phyloP scores from a whole-genome alignment of 2,113 vertebrate species.

The Mastomys coucha region DNA sequence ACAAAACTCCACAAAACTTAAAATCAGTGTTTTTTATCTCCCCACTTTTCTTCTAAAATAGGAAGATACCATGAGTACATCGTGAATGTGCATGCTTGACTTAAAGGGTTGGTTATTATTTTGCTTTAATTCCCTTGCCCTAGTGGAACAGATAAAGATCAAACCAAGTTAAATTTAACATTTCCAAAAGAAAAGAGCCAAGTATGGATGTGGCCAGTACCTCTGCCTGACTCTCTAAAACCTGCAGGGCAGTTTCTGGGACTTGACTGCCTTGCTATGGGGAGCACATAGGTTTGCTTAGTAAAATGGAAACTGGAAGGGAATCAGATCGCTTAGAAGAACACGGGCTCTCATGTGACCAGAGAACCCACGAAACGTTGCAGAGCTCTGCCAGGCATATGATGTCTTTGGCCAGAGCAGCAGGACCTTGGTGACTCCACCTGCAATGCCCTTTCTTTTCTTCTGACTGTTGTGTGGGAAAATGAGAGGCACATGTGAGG shows the following conservation, averaged over 20 bases:
- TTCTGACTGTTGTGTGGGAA: background rate
- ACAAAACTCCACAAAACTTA: background rate
- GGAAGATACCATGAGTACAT: background rate
- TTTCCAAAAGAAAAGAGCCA: slow-evolving; percentile 9
- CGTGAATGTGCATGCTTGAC: background rate
- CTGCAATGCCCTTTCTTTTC: background rate
- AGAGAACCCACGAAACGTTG: background rate
- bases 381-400: background rate
- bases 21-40: background rate
- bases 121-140: background rate
- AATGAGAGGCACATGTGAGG: background rate
- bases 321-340: background rate
- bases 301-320: background rate
- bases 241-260: background rate
- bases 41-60: background rate
- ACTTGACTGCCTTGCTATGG: background rate
- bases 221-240: background rate
- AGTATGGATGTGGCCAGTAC: background rate
- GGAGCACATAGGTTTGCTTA: background rate
- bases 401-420: background rate
- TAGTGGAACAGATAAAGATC: slow-evolving; percentile 9
- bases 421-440: background rate
- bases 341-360: background rate
- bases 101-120: slow-evolving; percentile 26
- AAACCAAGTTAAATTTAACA: slow-evolving; percentile 22